Conservation (phyloP, 2,797 vertebrate genomes). For the Enteromius paludinosus region DNA sequence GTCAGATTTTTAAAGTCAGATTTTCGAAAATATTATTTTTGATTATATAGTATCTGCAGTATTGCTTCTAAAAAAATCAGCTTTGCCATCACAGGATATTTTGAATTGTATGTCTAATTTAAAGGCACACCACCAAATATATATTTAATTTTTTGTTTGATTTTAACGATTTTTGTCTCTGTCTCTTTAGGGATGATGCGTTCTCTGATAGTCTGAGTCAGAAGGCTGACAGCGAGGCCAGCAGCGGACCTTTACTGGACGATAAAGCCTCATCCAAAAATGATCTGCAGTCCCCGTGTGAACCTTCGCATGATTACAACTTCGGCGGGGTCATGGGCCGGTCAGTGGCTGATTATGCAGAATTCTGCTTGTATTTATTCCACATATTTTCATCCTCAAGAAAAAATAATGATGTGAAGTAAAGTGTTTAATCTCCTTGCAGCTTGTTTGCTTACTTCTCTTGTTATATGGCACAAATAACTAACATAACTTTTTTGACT, state of each 20-base stretch:
- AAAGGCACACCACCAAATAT: not conserved
- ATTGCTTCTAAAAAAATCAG: not conserved
- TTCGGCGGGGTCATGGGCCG: slow-evolving; percentile 92
- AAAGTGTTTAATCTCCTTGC: not conserved
- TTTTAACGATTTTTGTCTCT: not conserved
- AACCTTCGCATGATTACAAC: slow-evolving; percentile 89
- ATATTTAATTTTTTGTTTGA: not conserved
- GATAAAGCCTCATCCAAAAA: slow-evolving; percentile 96
- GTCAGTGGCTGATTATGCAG: slow-evolving; percentile 69
- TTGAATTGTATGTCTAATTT: not conserved
- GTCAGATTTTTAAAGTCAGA: not conserved
- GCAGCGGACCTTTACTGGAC: slow-evolving; percentile 93
- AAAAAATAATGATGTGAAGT: not conserved
- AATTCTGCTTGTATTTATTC: slow-evolving; percentile 25
- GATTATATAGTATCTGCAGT: too few species aligned
- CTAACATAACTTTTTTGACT: not conserved
- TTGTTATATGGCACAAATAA: not conserved
- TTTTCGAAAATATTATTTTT: too few species aligned
- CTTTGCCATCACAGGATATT: not conserved
- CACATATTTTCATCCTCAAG: not conserved
- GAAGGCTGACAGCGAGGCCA: slow-evolving; percentile 96
- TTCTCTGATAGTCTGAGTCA: slow-evolving; percentile 98
- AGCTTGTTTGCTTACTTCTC: not conserved
- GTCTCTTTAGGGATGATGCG: slow-evolving; percentile 87
- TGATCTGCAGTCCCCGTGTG: slow-evolving; percentile 90